Percentiles rank a stretch among this genome's conserved stretches.
These are phyloP conservation scores for Synchiropus splendidus DNA, from an alignment of 2,113 vertebrate genomes.

Conservation along the genomic window DNA sequence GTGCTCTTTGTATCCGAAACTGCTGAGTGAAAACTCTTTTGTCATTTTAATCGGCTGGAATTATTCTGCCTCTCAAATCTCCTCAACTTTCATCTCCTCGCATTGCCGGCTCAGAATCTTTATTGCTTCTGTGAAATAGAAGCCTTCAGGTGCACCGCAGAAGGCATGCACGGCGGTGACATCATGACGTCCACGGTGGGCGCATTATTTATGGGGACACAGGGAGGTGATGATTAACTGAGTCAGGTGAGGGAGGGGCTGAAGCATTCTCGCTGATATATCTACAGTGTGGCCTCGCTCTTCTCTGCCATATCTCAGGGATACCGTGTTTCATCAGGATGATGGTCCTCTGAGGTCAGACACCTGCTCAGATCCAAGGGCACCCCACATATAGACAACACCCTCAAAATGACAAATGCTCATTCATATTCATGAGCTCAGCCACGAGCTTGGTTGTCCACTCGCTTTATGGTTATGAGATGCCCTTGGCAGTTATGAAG, in stretches of 20 bases:
- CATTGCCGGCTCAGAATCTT: background rate
- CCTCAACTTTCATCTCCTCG: background rate
- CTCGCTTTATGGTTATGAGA: too few species aligned
- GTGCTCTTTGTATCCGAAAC: background rate
- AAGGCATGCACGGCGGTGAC: constrained; percentile 18
- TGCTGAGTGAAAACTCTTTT: background rate
- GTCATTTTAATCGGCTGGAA: constrained; percentile 4
- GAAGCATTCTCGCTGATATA: constrained; percentile 3
- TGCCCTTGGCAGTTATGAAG: too few species aligned
- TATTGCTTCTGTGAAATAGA: constrained; percentile 7
- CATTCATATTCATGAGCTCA: too few species aligned
- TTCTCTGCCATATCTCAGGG: constrained; percentile 2
- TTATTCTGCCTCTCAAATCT: background rate
- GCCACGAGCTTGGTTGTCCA: too few species aligned
- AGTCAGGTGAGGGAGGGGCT: constrained; percentile 43
- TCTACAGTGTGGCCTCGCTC: constrained; percentile 30
- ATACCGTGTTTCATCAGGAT: too few species aligned
- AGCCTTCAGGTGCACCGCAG: constrained; percentile 7
- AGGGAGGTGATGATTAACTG: constrained; percentile 37
- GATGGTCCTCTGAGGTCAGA: too few species aligned
- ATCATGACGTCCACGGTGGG: constrained; percentile 32
- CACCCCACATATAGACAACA: too few species aligned
- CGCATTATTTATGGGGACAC: constrained; percentile 40
- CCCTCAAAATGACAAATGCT: too few species aligned
- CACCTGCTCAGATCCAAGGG: too few species aligned